phyloP scores from a whole-genome alignment of 2,113 vertebrate genomes.

The Eudyptes chrysolophus region DNA sequence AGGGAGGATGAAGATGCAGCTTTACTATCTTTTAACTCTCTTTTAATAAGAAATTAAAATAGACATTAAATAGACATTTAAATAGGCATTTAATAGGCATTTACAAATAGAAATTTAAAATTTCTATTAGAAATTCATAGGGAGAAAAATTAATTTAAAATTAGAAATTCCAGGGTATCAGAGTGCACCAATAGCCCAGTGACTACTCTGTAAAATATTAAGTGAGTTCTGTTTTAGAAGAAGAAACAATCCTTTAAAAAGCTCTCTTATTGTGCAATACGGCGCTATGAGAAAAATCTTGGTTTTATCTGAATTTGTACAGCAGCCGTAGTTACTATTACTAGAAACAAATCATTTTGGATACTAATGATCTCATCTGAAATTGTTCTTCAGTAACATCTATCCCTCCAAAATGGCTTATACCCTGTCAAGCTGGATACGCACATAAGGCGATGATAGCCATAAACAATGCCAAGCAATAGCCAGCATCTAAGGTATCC shows the following conservation, averaged over 20 bases:
- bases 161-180: background rate
- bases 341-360: background rate
- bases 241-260: background rate
- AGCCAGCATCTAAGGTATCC: too few species aligned
- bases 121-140: background rate
- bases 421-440: background rate
- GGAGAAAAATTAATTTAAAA: background rate
- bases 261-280: background rate
- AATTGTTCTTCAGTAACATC: background rate
- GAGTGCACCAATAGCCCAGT: background rate
- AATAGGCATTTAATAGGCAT: background rate
- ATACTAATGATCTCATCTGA: background rate
- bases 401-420: background rate
- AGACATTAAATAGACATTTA: background rate
- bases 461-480: background rate
- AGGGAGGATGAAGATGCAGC: background rate
- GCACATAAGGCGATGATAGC: rapidly evolving
- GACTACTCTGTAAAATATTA: background rate
- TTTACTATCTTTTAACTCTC: background rate
- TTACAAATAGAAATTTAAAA: background rate
- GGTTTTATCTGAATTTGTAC: background rate
- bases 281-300: background rate
- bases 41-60: background rate
- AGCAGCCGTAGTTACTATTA: background rate
- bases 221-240: background rate